phyloP scores from a whole-genome alignment of 2,113 vertebrate genomes.

The Thermophis baileyi region DNA sequence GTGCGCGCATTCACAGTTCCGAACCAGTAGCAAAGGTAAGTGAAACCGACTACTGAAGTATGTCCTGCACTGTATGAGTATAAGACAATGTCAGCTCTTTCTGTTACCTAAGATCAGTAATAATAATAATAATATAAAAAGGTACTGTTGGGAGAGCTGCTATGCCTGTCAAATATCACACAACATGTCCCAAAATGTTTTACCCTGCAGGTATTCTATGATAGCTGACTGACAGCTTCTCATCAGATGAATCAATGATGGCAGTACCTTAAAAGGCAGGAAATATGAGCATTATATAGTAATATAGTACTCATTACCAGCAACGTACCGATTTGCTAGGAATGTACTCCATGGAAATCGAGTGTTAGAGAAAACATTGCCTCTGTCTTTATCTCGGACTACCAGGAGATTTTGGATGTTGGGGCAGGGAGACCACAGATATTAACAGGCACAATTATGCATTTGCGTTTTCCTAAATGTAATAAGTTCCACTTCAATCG shows the following conservation, averaged over 20 bases:
- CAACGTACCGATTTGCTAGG: not conserved
- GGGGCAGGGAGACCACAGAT: not conserved
- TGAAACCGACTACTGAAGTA: no score
- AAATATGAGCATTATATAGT: not conserved
- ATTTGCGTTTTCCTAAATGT: not conserved
- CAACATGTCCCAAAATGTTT: no score
- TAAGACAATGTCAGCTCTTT: not conserved
- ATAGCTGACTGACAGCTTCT: not conserved
- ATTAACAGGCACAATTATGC: not conserved
- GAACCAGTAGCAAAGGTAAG: no score
- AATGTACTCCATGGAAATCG: not conserved
- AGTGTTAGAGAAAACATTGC: not conserved
- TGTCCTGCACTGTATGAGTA: not conserved
- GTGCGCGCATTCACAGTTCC: no score
- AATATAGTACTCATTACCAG: not conserved
- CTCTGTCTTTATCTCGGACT: not conserved
- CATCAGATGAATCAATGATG: not conserved
- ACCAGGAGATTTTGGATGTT: not conserved
- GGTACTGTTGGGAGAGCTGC: not conserved
- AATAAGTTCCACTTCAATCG: not conserved
- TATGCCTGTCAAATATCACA: not conserved
- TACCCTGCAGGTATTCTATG: not conserved
- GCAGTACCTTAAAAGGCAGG: not conserved
- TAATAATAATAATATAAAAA: no score
- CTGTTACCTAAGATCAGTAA: not conserved